Base-by-base conservation (phyloP, 2,797 vertebrate genomes). In the Rhinophrynus dorsalis region DNA sequence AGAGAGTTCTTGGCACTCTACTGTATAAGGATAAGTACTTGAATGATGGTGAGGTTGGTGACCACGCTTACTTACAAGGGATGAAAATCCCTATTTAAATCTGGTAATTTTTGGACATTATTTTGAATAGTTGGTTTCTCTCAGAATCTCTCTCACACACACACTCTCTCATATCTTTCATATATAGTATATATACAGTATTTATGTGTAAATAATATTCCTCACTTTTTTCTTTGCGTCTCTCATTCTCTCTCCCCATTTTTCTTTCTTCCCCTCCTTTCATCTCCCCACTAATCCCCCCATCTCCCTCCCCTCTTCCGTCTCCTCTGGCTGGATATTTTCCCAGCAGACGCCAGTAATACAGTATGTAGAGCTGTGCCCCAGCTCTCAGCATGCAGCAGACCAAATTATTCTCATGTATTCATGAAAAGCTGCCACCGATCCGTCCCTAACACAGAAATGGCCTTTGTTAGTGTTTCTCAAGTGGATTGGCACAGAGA, bases 381-480 rank as follows among this genome's bases (percentile, higher is more conserved):
- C 62, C 69, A 57, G 69, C 67, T 57, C 52, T 35, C 60, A 73
- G 74, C 67, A 71, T 77, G 75, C 44, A 67, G 71, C 64, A 48
- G 68, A 72, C 2, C 1, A 69, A 73, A 69, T 77, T 73, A 78
- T 73, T 80, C 74, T 61, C 42, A 76, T 73, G 69, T 80, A 67
- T 64, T 77, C 75, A 50, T 76, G 77, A 70, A 68, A 67, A 62
- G 65, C 75, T 77, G 78, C 80, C 63, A 26, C 35, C 26, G 75
- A 72, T 67, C 23, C 0, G 35, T 77, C 70, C 75, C 73, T 64
- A 47, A 69, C 76, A 64, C 70, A 75, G 45, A 74, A 75, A 42
- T 68, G 65, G 58, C 81, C 76, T 77, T 79, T 78, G 77, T 80
- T 77, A 73, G 77, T 75, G 74, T 75, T 70, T 77, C 80, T 74